phyloP scores from a whole-genome alignment of 2,888 invertebrate genomes.

The Eristalis tenax region DNA sequence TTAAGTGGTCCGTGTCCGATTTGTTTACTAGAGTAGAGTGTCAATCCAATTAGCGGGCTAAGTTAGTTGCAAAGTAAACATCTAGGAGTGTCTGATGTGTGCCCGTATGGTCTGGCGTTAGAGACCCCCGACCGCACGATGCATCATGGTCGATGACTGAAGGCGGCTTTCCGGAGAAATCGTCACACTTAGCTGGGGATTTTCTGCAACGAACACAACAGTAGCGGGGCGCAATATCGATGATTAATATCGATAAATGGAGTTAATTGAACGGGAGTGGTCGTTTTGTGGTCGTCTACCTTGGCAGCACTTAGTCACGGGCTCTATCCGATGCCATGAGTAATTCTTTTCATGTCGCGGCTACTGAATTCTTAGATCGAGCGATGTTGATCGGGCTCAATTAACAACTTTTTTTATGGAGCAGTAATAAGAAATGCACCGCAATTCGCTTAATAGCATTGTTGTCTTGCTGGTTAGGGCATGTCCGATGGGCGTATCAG shows the following conservation, averaged over 20 bases:
- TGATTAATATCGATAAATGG: slow-evolving; percentile 55
- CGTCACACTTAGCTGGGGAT: background rate
- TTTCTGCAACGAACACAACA: slow-evolving; percentile 28
- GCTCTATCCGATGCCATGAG: background rate
- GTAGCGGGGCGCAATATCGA: slow-evolving; percentile 44
- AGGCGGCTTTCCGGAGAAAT: background rate
- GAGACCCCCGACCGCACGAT: background rate
- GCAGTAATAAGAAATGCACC: background rate
- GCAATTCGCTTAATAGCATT: background rate
- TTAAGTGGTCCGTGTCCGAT: slow-evolving; percentile 26
- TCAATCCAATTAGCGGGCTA: slow-evolving; percentile 18
- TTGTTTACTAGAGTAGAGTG: slow-evolving; percentile 40
- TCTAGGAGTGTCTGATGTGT: background rate
- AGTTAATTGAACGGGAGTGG: slow-evolving; percentile 21
- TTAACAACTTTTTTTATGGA: background rate
- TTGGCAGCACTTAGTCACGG: slow-evolving; percentile 37
- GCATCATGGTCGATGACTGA: slow-evolving; percentile 4
- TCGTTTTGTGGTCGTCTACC: slow-evolving; percentile 22
- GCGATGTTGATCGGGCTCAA: background rate
- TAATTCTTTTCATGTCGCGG: background rate
- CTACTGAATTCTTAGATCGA: background rate
- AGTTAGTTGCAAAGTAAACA: slow-evolving; percentile 10
- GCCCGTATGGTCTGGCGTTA: background rate
- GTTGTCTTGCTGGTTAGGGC: background rate
- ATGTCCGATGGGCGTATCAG: background rate